Evolutionary conservation across 2,797 vertebrate genomes (phyloP).

Genomic region (Gallinago solitaria): DNA sequence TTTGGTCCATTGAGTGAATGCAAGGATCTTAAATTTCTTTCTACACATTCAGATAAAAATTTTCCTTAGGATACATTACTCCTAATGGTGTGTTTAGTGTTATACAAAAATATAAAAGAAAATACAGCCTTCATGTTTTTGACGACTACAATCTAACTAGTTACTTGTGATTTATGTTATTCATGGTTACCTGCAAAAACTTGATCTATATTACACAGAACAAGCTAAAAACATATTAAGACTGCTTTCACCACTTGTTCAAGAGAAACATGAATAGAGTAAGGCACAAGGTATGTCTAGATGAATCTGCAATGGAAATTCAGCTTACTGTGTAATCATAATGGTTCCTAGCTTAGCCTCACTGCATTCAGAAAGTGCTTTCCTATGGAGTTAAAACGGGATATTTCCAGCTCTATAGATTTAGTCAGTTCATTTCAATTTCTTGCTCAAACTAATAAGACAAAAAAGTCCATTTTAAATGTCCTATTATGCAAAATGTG

Average conservation of each 20-base stretch:
- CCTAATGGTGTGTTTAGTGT: not conserved
- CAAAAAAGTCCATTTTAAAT: not conserved
- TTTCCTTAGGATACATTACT: not conserved
- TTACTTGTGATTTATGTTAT: not conserved
- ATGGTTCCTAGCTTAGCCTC: not conserved
- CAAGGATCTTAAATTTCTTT: not conserved
- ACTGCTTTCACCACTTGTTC: not conserved
- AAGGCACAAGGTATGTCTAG: not conserved
- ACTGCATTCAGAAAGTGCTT: not conserved
- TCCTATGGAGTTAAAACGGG: not conserved
- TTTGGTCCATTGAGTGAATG: not conserved
- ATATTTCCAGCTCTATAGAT: not conserved
- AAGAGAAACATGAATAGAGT: not conserved
- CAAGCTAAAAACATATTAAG: not conserved
- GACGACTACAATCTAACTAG: not conserved
- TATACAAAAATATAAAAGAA: not conserved
- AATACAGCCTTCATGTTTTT: not conserved
- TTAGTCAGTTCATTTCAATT: not conserved
- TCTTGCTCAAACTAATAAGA: not conserved
- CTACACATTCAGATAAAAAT: not conserved
- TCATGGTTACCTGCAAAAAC: not conserved
- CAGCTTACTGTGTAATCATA: not conserved
- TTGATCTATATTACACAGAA: not conserved
- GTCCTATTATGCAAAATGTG: not conserved
- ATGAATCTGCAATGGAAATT: not conserved